phyloP scores from a whole-genome alignment of 2,888 invertebrate genomes.

The Notodonta ziczac region DNA sequence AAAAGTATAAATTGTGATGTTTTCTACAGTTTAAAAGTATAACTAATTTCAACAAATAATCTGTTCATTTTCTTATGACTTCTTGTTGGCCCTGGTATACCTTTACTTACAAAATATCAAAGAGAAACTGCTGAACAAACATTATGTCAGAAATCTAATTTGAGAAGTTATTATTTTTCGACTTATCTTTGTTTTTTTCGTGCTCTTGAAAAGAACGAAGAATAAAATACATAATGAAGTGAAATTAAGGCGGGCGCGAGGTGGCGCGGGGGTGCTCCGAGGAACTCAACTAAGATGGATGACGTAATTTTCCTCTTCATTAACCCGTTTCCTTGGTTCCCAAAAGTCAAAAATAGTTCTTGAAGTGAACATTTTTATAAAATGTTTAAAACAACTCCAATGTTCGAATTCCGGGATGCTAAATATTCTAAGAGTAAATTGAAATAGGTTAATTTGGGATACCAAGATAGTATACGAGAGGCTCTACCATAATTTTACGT shows the following conservation, averaged over 20 bases:
- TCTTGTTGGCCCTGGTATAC: no score
- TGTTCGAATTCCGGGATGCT: no score
- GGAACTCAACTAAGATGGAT: slow-evolving; percentile 78
- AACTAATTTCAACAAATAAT: no score
- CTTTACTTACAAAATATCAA: slow-evolving; percentile 23
- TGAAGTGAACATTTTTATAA: slow-evolving; percentile 46
- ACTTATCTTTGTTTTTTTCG: slow-evolving; percentile 54
- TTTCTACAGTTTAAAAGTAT: no score
- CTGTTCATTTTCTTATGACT: no score
- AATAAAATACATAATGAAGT: slow-evolving; percentile 64
- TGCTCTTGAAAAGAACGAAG: slow-evolving; percentile 48
- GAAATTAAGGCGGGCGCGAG: slow-evolving; percentile 63
- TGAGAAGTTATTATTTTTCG: slow-evolving; percentile 44
- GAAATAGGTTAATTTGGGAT: no score
- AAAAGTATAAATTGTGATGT: neutral
- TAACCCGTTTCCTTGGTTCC: slow-evolving; percentile 73
- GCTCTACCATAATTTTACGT: no score
- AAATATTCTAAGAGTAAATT: no score
- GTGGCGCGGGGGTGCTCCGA: slow-evolving; percentile 63
- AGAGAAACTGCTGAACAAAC: slow-evolving; percentile 30
- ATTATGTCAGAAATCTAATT: slow-evolving; percentile 41
- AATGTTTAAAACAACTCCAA: no score
- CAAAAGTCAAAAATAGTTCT: slow-evolving; percentile 65
- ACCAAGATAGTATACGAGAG: no score
- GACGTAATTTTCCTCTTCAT: slow-evolving; percentile 78